Conservation (phyloP, 2,888 invertebrate genomes). For the Liposcelis brunnea region DNA sequence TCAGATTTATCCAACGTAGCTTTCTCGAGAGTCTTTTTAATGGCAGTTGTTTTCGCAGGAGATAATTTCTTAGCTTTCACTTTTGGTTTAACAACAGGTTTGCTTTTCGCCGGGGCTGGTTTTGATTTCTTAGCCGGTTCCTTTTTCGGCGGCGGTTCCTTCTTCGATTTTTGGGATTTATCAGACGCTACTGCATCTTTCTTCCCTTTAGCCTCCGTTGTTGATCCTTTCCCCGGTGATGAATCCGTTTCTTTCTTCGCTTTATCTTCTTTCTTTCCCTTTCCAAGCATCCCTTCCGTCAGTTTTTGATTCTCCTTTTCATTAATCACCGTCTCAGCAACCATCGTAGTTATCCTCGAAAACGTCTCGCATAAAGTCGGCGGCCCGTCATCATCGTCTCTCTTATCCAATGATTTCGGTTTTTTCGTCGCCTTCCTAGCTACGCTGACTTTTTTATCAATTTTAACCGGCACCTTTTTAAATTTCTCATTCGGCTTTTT, state of each 20-base stretch:
- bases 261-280: conserved; percentile 9
- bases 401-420: neutral
- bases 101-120: neutral
- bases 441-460: too few species aligned
- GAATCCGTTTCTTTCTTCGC: conserved; percentile 10
- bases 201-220: conserved; percentile 10
- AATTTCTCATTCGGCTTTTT: conserved; percentile 6
- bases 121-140: conserved; percentile 2
- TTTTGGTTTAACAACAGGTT: neutral
- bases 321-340: conserved; percentile 5
- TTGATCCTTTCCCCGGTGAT: conserved; percentile 1
- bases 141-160: too few species aligned
- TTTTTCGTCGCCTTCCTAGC: neutral
- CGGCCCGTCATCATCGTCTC: conserved; percentile 3
- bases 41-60: neutral
- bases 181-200: conserved; percentile 12
- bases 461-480: neutral
- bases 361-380: neutral
- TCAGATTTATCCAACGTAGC: conserved; percentile 1
- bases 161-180: neutral
- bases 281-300: neutral
- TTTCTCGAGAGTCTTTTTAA: neutral
- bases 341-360: conserved; percentile 1
- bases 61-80: neutral
- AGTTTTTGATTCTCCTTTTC: neutral